Evolutionary conservation across 2,888 invertebrate genomes (phyloP).

Genomic region (Phasia obesa): DNA sequence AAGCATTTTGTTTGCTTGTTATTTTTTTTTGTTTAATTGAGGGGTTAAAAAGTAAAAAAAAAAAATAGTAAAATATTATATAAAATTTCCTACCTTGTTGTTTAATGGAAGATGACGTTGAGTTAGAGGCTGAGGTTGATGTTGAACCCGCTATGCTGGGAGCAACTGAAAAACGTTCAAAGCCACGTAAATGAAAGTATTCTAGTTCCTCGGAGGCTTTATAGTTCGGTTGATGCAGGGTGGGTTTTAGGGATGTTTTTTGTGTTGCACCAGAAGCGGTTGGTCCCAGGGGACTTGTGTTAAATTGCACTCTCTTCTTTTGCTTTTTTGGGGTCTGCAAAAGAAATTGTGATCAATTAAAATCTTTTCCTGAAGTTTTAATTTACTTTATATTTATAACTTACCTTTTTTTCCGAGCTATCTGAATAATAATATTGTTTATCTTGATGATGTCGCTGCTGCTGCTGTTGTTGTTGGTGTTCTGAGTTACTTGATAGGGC

Average conservation of each 20-base stretch:
- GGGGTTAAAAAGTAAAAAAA: slow-evolving; percentile 9
- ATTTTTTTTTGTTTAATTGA: slow-evolving; percentile 9
- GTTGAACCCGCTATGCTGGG: slow-evolving; percentile 25
- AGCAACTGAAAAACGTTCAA: slow-evolving; percentile 37
- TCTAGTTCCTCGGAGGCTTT: slow-evolving; percentile 47
- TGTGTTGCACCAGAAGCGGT: slow-evolving; percentile 4
- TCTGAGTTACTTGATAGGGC: neutral
- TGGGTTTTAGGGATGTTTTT: slow-evolving; percentile 27
- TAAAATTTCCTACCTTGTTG: slow-evolving; percentile 58
- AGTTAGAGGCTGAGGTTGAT: slow-evolving; percentile 15
- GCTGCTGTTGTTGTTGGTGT: slow-evolving; percentile 20
- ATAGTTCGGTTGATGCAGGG: slow-evolving; percentile 34
- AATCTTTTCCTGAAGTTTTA: neutral
- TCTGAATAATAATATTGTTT: slow-evolving; percentile 41
- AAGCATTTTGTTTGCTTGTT: neutral
- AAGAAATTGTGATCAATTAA: neutral
- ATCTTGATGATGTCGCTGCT: slow-evolving; percentile 7
- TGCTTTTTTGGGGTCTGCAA: slow-evolving; percentile 46
- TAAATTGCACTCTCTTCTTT: slow-evolving; percentile 55
- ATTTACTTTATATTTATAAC: neutral
- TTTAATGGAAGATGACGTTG: slow-evolving; percentile 39
- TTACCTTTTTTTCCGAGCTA: slow-evolving; percentile 40
- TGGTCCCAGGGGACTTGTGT: slow-evolving; percentile 53
- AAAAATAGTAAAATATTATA: neutral
- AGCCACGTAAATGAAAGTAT: slow-evolving; percentile 34